Evolutionary conservation across 2,888 invertebrate species (phyloP).

Genomic region (Onthophagus sagittarius): DNA sequence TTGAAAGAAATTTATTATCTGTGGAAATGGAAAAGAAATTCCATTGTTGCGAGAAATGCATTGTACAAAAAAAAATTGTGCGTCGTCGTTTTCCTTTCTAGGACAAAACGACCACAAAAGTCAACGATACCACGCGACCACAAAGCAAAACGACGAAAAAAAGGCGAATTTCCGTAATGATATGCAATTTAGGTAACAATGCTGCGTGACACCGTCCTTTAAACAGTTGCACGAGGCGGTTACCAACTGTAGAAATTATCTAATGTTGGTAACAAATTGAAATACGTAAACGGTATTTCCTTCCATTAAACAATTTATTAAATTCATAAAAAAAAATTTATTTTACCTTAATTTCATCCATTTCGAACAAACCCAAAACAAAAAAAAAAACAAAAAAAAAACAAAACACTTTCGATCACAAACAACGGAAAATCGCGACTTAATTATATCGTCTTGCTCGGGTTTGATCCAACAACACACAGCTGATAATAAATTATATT

Average conservation of each 20-base stretch:
- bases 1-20: background rate
- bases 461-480: background rate
- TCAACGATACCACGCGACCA: background rate
- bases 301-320: background rate
- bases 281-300: background rate
- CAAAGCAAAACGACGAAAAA: background rate
- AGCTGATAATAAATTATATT: background rate
- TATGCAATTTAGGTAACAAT: background rate
- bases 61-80: background rate
- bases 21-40: no score
- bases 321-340: background rate
- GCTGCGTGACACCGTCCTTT: background rate
- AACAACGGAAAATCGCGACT: background rate
- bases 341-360: background rate
- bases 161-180: background rate
- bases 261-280: background rate
- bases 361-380: background rate
- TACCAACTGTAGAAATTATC: background rate
- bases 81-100: background rate
- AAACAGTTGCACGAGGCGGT: background rate
- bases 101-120: background rate
- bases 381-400: background rate
- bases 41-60: background rate
- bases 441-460: background rate
- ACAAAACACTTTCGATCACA: background rate